These are phyloP conservation scores for Xanthia togata DNA, from an alignment of 2,888 invertebrate species.

Conservation along the genomic window DNA sequence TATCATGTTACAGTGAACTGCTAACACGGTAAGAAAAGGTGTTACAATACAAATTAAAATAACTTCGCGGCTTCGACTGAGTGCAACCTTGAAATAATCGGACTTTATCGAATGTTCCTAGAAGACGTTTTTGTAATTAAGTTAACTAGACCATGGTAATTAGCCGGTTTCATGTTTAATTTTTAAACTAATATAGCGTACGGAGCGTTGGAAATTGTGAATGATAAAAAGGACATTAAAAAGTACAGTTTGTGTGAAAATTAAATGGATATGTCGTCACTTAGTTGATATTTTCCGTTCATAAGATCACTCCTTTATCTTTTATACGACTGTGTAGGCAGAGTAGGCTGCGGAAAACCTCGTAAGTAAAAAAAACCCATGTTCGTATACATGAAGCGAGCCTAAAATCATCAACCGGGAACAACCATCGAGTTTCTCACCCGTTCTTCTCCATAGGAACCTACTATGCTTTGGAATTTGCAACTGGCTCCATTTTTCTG, in stretches of 20 bases:
- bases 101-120: conserved; percentile 1
- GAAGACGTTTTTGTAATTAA: conserved; percentile 24
- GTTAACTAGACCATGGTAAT: conserved; percentile 24
- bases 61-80: not conserved
- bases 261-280: not conserved
- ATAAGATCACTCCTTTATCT: no score
- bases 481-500: not conserved
- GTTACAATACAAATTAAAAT: conserved; percentile 34
- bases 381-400: not conserved
- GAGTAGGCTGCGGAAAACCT: no score
- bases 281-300: no score
- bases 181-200: conserved; percentile 16
- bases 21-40: not conserved
- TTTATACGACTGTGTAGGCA: no score
- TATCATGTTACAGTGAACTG: not conserved
- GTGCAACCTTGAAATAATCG: conserved; percentile 24
- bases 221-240: conserved; percentile 11
- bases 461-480: not conserved
- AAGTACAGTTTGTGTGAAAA: not conserved
- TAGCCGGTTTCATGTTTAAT: conserved; percentile 23
- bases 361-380: not conserved
- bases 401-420: not conserved
- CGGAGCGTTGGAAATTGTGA: conserved; percentile 10
- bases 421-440: not conserved
- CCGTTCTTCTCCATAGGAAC: not conserved